A percentile compares a stretch with the other conserved stretches of the same genome.
Conservation (phyloP, 2,113 vertebrate species). For the Tychaedon coryphoeus region DNA sequence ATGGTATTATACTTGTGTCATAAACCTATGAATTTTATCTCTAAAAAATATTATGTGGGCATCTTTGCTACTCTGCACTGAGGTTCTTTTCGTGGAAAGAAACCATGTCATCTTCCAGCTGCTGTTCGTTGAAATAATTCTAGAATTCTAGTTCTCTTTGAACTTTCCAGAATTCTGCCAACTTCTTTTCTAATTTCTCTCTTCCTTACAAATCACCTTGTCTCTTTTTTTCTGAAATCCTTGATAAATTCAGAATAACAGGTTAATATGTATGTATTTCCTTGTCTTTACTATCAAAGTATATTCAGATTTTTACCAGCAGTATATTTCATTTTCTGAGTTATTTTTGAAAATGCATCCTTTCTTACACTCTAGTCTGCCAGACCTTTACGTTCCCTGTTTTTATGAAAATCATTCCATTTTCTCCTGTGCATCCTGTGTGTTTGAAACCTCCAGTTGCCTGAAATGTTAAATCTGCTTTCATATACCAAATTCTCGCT, state of each 20-base stretch:
- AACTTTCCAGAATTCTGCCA: not conserved
- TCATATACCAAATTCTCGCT: not conserved
- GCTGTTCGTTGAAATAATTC: not conserved
- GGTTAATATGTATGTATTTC: not conserved
- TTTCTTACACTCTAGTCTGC: not conserved
- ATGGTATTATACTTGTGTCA: not conserved
- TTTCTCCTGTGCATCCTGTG: not conserved
- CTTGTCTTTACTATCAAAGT: not conserved
- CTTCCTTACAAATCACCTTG: not conserved
- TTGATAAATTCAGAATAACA: not conserved
- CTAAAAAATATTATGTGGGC: not conserved
- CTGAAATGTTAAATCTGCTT: not conserved
- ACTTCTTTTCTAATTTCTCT: not conserved
- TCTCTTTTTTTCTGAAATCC: not conserved
- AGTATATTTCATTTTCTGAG: not conserved
- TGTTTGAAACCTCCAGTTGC: not conserved
- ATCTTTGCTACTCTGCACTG: not conserved
- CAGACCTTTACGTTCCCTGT: not conserved
- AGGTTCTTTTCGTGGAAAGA: not conserved
- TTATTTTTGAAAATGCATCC: not conserved
- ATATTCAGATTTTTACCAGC: not conserved
- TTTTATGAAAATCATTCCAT: not conserved
- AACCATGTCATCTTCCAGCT: fast-evolving
- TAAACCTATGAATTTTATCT: not conserved
- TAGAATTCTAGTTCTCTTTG: not conserved